Conservation (phyloP, 2,113 vertebrate genomes). For the Seriola rivoliana region DNA sequence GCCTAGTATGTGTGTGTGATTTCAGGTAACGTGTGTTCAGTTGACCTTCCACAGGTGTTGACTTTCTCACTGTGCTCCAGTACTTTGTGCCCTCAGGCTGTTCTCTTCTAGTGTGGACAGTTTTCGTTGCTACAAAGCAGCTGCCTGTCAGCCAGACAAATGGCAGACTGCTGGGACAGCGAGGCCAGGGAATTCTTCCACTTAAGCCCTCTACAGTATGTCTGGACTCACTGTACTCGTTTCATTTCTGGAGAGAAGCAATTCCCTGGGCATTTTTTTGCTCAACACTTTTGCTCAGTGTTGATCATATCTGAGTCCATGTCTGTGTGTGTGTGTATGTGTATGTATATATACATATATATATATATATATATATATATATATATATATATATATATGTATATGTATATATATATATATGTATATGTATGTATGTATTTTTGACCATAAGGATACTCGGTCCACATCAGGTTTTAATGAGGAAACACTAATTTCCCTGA, state of each 20-base stretch:
- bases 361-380: too few relatives aligned
- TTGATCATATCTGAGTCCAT: neutral
- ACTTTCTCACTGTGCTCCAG: neutral
- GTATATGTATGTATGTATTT: too few relatives aligned
- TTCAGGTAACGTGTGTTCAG: neutral
- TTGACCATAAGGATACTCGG: too few relatives aligned
- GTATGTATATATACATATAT: too few relatives aligned
- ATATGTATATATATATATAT: too few relatives aligned
- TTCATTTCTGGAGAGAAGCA: neutral
- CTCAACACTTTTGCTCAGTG: neutral
- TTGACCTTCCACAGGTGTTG: conserved; percentile 22
- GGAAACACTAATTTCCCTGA: conserved; percentile 1
- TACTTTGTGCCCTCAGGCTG: neutral
- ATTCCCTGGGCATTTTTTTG: neutral
- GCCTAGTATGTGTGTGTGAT: neutral
- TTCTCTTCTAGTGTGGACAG: conserved; percentile 13
- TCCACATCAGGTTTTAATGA: conserved; percentile 33
- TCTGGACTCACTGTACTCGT: neutral
- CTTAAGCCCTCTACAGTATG: neutral
- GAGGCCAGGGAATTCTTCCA: neutral
- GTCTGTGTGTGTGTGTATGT: neutral
- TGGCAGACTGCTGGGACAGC: neutral
- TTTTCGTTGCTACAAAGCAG: conserved; percentile 13
- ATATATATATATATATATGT: too few relatives aligned
- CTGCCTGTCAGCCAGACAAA: conserved; percentile 32